These are phyloP conservation scores for Heterotis niloticus DNA, from an alignment of 2,113 vertebrate species.

Conservation along the genomic window DNA sequence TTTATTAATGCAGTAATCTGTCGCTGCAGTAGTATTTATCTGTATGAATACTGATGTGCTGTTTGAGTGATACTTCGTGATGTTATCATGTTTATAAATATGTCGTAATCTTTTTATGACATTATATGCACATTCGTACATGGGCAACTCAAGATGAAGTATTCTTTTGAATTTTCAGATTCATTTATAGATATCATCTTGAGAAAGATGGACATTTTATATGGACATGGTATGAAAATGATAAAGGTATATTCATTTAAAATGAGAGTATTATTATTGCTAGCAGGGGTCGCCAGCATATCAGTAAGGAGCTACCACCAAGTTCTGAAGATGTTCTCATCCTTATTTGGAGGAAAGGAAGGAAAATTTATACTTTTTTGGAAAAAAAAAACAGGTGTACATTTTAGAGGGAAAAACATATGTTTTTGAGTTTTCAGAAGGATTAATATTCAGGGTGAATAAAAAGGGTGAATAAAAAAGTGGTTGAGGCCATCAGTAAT, in stretches of 20 bases:
- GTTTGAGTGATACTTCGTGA: not conserved
- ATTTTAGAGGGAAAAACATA: too few relatives aligned
- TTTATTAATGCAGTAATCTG: not conserved
- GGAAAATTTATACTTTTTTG: too few relatives aligned
- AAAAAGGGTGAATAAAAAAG: too few relatives aligned
- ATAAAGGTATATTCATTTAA: conserved; percentile 66
- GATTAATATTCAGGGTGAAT: too few relatives aligned
- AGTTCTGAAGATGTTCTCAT: not conserved
- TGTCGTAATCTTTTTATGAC: conserved; percentile 54
- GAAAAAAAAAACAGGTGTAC: too few relatives aligned
- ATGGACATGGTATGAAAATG: conserved; percentile 73
- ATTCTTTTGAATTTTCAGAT: conserved; percentile 73
- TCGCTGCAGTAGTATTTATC: not conserved
- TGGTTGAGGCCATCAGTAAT: too few relatives aligned
- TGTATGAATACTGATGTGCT: conserved; percentile 5
- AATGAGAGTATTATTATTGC: conserved; percentile 53
- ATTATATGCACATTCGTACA: conserved; percentile 51
- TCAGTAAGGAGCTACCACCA: not conserved
- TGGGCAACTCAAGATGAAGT: conserved; percentile 71
- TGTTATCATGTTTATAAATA: conserved; percentile 9
- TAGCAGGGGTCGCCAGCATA: conserved; percentile 6
- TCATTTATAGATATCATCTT: conserved; percentile 74
- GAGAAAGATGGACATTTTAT: conserved; percentile 72
- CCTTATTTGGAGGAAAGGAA: not conserved
- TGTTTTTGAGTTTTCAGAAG: too few relatives aligned